Conservation (phyloP, 35 echinoderm and acorn worm genomes). For the Acanthaster planci region DNA sequence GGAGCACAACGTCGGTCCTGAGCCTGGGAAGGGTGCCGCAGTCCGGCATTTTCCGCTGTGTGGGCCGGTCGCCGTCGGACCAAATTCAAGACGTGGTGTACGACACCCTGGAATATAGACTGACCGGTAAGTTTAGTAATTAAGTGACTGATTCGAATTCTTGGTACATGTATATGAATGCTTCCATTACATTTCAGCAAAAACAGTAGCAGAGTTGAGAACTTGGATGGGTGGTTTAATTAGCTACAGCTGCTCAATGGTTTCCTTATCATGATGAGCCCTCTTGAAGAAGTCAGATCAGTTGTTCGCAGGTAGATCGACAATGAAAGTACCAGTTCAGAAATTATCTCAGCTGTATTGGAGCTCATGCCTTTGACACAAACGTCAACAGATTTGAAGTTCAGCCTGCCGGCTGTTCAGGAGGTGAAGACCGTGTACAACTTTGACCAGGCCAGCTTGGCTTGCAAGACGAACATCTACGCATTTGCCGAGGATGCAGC, state of each 20-base stretch:
- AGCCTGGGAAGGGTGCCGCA: background rate
- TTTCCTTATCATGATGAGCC: no score
- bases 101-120: background rate
- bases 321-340: no score
- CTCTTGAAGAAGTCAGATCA: no score
- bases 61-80: background rate
- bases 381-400: background rate
- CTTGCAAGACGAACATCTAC: background rate
- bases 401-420: background rate
- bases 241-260: no score
- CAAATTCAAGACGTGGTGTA: background rate
- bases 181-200: no score
- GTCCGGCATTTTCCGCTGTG: background rate
- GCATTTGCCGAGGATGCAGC: background rate
- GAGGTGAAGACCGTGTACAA: background rate
- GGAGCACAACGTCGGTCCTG: background rate
- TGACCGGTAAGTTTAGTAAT: background rate
- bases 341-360: no score
- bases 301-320: no score
- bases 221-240: no score
- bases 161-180: background rate
- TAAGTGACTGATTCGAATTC: background rate
- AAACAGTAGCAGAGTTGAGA: no score
- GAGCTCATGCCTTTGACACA: no score
- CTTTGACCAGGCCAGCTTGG: background rate